Base-by-base conservation (phyloP, 1,140 invertebrate genomes). In the Lithobius niger region DNA sequence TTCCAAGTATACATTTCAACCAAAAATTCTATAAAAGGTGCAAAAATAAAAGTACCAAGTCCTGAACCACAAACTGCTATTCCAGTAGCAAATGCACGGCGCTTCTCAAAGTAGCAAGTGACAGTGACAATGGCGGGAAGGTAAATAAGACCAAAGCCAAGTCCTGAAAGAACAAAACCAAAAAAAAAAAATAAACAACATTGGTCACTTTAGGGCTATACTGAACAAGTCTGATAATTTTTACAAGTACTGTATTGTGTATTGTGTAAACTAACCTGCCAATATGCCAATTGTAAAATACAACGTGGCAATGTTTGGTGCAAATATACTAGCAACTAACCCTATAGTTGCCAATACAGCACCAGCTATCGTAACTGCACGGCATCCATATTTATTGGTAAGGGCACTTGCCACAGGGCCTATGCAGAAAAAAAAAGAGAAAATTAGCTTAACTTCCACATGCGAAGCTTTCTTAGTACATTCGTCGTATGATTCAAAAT, bases 51-150 rank as follows among this genome's bases (percentile, higher is more conserved):
- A 19, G 62, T 68, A 1, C 70, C 71, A 16, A 93, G 75, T 2
- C 88, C 88, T 3, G 90, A 93, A 2, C 92, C 93, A 63, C 91
- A 95, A 0, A 97, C 91, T 0, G 92, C 92, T 24, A 98, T 93
- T 1, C 86, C 84, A 1, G 91, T 96, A 1, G 92, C 92, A 57
- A 96, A 75, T 2, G 91, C 91, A 52, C 92, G 77, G 59, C 82
- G 84, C 61, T 85, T 83, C 61, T 96, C 91, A 65, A 97, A 97
- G 75, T 95, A 96, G 56, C 84, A 86, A 2, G 90, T 92, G 4
- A 96, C 92, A 66, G 86, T 89, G 24, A 95, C 90, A 55, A 96
- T 95, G 45, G 92, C 90, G 1, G 92, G 92, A 25, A 96, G 74
- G 67, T 95, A 97, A 57, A 96, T 92, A 59, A 97, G 78, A 1